Evolutionary conservation across 2,888 invertebrate genomes (phyloP).

Genomic region (Magallana nippona): DNA sequence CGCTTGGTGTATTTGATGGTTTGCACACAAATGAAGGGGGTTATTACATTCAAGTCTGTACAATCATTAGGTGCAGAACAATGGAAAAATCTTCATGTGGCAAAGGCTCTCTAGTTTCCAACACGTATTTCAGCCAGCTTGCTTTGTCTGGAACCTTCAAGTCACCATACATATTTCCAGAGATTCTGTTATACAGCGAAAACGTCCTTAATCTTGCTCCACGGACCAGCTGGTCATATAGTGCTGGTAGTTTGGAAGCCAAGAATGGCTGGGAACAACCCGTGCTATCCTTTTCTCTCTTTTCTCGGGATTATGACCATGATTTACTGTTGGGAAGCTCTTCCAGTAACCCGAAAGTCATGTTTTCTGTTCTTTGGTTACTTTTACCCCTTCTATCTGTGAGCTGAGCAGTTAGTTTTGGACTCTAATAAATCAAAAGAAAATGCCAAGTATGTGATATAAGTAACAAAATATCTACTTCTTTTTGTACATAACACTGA

Average conservation of each 20-base stretch:
- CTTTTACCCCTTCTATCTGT: too few species aligned
- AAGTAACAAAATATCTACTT: too few species aligned
- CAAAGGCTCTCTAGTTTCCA: constrained; percentile 45
- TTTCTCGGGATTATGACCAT: constrained; percentile 57
- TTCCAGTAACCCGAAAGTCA: neutral
- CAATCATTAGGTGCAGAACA: constrained; percentile 64
- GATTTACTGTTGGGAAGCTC: constrained; percentile 38
- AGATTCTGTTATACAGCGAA: constrained; percentile 56
- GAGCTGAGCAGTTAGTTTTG: too few species aligned
- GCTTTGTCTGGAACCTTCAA: constrained; percentile 56
- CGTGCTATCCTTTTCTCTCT: constrained; percentile 56
- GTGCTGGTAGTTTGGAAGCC: constrained; percentile 45
- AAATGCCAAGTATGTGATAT: too few species aligned
- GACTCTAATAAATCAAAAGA: too few species aligned
- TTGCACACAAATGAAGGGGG: constrained; percentile 65
- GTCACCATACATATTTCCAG: constrained; percentile 62
- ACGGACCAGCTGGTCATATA: constrained; percentile 49
- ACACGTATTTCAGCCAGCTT: constrained; percentile 54
- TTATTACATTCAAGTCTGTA: constrained; percentile 69
- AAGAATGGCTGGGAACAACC: constrained; percentile 44
- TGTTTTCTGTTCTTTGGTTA: neutral
- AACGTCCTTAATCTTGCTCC: constrained; percentile 49
- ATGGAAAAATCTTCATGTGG: constrained; percentile 57
- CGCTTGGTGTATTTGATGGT: constrained; percentile 71
- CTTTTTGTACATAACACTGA: too few species aligned